Conservation (phyloP, 2,888 invertebrate species). For the Nymphalis urticae region DNA sequence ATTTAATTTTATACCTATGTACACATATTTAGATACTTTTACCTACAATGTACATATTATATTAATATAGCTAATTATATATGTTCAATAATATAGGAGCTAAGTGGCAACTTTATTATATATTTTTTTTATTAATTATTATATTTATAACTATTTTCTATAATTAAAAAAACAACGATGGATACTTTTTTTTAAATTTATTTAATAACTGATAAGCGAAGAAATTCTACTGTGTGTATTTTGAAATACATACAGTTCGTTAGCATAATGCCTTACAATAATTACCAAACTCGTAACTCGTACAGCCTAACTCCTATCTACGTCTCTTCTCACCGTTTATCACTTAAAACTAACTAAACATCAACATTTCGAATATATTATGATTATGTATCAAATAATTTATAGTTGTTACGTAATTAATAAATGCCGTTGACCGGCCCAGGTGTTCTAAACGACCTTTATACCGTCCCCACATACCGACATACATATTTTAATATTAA, state of each 20-base stretch:
- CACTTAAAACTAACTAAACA: background rate
- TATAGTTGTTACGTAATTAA: constrained; percentile 25
- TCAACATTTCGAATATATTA: background rate
- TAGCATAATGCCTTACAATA: constrained; percentile 18
- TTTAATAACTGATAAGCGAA: background rate
- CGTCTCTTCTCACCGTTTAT: constrained; percentile 15
- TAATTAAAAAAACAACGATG: too few relatives aligned
- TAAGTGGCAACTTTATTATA: too few relatives aligned
- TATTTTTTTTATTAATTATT: too few relatives aligned
- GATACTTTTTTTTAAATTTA: too few relatives aligned
- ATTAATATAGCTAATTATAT: too few relatives aligned
- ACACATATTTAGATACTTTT: background rate
- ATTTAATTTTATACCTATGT: background rate
- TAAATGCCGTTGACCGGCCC: constrained; percentile 46
- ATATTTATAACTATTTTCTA: too few relatives aligned
- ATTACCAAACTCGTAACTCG: constrained; percentile 8
- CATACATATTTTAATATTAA: constrained; percentile 62
- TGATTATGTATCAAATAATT: constrained; percentile 15
- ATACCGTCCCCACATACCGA: constrained; percentile 52
- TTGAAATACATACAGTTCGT: background rate
- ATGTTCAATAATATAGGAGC: too few relatives aligned
- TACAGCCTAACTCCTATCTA: background rate
- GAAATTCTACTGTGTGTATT: background rate
- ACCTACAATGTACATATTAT: too few relatives aligned
- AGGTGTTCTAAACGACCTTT: constrained; percentile 68